Evolutionary conservation across 35 echinoderm and acorn worm species (phyloP).

Genomic region (Patiria miniata): DNA sequence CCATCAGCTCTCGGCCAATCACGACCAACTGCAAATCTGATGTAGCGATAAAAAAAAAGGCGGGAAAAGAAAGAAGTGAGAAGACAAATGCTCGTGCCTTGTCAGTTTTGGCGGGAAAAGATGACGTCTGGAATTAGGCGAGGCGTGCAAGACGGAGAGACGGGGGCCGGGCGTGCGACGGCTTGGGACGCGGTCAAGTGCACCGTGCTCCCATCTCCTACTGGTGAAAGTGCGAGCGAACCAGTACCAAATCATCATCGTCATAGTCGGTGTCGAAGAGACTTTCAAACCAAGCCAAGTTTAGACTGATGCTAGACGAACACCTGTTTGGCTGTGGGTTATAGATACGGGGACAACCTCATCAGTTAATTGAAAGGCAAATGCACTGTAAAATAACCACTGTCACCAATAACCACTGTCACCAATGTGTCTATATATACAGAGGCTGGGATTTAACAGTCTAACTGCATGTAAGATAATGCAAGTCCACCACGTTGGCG

Average conservation of each 20-base stretch:
- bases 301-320: too few relatives aligned
- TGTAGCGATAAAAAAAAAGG: background rate
- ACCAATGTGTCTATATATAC: too few relatives aligned
- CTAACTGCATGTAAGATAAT: too few relatives aligned
- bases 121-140: background rate
- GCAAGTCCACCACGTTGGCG: too few relatives aligned
- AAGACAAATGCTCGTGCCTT: background rate
- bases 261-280: background rate
- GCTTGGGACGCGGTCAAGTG: background rate
- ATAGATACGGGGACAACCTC: too few relatives aligned
- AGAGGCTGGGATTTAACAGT: too few relatives aligned
- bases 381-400: too few relatives aligned
- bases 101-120: conserved; percentile 1
- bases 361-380: too few relatives aligned
- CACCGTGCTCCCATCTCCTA: background rate
- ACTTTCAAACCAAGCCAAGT: background rate
- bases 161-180: background rate
- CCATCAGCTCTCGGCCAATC: background rate
- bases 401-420: too few relatives aligned
- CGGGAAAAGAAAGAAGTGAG: background rate
- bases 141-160: conserved; percentile 1
- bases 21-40: too few relatives aligned
- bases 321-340: too few relatives aligned
- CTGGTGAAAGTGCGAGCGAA: conserved; percentile 1
- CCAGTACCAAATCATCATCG: background rate